Base-by-base conservation (phyloP, 2,888 invertebrate genomes). In the Dromius quadrimaculatus region DNA sequence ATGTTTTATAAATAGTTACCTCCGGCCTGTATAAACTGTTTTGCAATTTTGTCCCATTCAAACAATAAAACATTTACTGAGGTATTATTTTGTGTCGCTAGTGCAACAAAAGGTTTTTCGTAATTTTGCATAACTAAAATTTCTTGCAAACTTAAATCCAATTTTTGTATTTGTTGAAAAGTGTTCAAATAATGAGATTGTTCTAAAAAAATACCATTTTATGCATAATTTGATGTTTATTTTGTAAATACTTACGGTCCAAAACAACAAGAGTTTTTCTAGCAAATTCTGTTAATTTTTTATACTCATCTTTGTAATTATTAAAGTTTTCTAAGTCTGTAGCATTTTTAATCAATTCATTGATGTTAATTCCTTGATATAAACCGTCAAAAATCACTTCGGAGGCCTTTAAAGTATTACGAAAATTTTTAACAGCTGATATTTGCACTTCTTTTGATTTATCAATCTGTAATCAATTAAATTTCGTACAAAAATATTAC, bases 271-370 rank as follows among this genome's bases (percentile, higher is more conserved):
- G 77, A 8, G 81, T 74, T 65, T 75, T 72, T 1, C 72, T 57
- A 0, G 81, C 75, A 73, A 77, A 75, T 13, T 77, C 74, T 20
- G 78, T 72, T n/a, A 82, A 74, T 45, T 74, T 75, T 1, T 81
- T 75, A 63, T 80, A 79, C 36, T 81, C 76, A 1, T 79, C 79
- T 72, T 81, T 79, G 32, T 84, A 79, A 71, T 77, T 77, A 2
- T 78, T 73, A 0, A 75, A 74, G 57, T 65, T 72, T 9, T 72
- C 75, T 3, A 78, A 75, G 66, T 75, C 74, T 0, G 78, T 76
- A 20, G 82, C 72, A 68, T 81, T 79, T 2, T 71, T 45, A n/a
- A 82, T 71, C 11, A 82, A 73, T 32, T 77, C 72, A 0, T 77
- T 73, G 23, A 83, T 74, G 63, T 82, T 79, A 2, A 81, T 74